A percentile compares a stretch with the other conserved stretches of the same genome.
phyloP scores from a whole-genome alignment of 2,797 vertebrate genomes.

The Ambastaia sidthimunki region DNA sequence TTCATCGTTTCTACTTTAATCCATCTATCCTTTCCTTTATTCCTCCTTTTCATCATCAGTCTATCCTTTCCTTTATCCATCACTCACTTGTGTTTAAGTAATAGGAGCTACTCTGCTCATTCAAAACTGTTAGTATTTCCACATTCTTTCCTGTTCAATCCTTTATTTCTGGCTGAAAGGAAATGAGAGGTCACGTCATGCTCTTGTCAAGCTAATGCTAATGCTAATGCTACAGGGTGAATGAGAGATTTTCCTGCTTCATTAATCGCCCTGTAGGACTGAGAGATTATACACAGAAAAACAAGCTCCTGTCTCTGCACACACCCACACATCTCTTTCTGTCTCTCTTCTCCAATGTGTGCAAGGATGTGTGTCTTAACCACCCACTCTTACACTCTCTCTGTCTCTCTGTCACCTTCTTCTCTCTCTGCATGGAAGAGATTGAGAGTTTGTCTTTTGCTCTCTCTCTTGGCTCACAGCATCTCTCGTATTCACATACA shows the following conservation, averaged over 20 bases:
- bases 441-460: constrained; percentile 39
- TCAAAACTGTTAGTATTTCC: not conserved
- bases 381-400: constrained; percentile 35
- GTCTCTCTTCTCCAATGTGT: constrained; percentile 3
- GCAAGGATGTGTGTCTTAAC: constrained; percentile 52
- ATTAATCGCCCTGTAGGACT: constrained; percentile 54
- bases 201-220: constrained; percentile 37
- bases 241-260: constrained; percentile 47
- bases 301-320: constrained; percentile 72
- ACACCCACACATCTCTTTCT: constrained; percentile 62
- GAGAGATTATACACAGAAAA: constrained; percentile 70
- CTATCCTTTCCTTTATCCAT: too few species aligned
- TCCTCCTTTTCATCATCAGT: too few species aligned
- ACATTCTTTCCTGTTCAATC: not conserved
- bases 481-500: constrained; percentile 47
- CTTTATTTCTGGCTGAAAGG: constrained; percentile 20
- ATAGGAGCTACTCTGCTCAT: too few species aligned
- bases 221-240: constrained; percentile 16
- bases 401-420: constrained; percentile 42
- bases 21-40: too few species aligned
- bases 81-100: too few species aligned
- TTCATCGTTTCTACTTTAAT: too few species aligned
- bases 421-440: constrained; percentile 40
- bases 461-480: constrained; percentile 32
- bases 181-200: constrained; percentile 11